Evolutionary conservation across 1,140 invertebrate genomes (phyloP), one percentile per base, ranked within the genome.

Genomic region (Drosophila watanabei): DNA sequence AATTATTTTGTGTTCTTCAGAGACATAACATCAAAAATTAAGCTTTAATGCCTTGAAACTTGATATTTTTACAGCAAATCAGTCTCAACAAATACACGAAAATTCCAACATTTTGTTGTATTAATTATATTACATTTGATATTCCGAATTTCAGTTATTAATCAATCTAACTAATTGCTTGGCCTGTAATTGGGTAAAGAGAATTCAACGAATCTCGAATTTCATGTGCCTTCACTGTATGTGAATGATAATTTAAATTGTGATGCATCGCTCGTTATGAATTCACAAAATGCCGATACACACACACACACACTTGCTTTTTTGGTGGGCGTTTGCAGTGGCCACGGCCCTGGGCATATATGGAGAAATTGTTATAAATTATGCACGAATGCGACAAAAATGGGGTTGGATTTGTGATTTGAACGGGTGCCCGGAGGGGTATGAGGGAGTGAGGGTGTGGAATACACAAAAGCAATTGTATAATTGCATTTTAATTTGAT

Each of bases 401-500:
- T 60, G 64, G 68, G 56, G 51, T 13, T 18, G 43, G 57, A 35
- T 46, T 57, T 39, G 54, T 39, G 69, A 73, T 73, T 73, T 66
- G 52, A 43, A 20, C 10, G 16, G 41, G 64, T 48, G 33, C 56
- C 7, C 5, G 10, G 18, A 4, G 11, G 33, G 33, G 33, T 6
- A 4, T 18, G 10, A 1, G 45, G 18, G 11, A 5, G 4, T 0
- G 28, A 16, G 9, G 28, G 57, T 39, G 39, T 43, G 66, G 65
- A 43, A 73, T 73, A 73, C 62, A 81, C 62, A 85, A 85, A 81
- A 78, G 82, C 79, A 82, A 86, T 86, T 88, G 83, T 78, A 82
- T 86, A 86, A 86, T 86, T 87, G 79, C 80, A 58, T 82, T 86
- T 85, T 86, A 80, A 86, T 86, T 80, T 88, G 83, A 82, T 86